These are phyloP conservation scores for Nycticebus coucang DNA, from an alignment of 2,113 vertebrate species.

Conservation along the genomic window DNA sequence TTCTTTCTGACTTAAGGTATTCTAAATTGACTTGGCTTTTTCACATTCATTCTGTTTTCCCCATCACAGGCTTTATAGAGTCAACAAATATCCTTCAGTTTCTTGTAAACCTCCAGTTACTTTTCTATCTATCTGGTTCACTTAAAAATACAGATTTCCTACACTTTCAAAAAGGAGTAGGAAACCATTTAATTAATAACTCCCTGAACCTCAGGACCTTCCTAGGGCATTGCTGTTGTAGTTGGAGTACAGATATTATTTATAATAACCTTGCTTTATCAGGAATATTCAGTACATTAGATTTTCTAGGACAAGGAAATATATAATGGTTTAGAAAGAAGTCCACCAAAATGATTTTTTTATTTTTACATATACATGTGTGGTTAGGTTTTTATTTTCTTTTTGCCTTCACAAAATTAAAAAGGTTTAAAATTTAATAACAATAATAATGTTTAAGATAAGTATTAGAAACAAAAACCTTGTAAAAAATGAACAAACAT, in stretches of 20 bases:
- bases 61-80: not conserved
- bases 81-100: not conserved
- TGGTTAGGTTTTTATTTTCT: no score
- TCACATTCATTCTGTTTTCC: slow-evolving; percentile 25
- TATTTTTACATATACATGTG: no score
- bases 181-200: not conserved
- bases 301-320: not conserved
- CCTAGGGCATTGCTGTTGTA: not conserved
- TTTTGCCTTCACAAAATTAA: no score
- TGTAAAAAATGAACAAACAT: no score
- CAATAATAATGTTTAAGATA: no score
- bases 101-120: not conserved
- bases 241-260: not conserved
- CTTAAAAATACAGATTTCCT: slow-evolving; percentile 36
- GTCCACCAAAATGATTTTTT: not conserved
- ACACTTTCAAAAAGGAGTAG: not conserved
- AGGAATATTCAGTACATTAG: not conserved
- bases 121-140: not conserved
- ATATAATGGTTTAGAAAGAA: not conserved
- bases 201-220: not conserved
- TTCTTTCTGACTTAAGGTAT: not conserved
- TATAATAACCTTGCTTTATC: not conserved
- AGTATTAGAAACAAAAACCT: no score
- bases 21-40: slow-evolving; percentile 22
- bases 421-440: no score